phyloP scores from a whole-genome alignment of 2,888 invertebrate species.

The Papilio demoleus region DNA sequence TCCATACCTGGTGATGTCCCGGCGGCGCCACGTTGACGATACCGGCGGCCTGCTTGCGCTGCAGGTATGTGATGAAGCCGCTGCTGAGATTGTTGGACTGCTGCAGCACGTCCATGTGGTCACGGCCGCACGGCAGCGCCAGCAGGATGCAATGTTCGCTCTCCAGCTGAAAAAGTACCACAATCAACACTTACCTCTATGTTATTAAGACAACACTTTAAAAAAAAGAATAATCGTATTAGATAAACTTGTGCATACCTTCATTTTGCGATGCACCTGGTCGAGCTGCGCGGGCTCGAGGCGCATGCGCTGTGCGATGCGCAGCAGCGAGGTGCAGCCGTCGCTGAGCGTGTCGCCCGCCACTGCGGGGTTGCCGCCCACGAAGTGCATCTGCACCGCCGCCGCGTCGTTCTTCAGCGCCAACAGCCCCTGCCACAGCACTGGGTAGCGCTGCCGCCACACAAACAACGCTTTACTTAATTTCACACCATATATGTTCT shows the following conservation, averaged over 20 bases:
- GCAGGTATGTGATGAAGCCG: constrained; percentile 98
- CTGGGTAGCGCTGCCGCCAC: constrained; percentile 91
- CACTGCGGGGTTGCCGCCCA: constrained; percentile 95
- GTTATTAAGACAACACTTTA: not conserved
- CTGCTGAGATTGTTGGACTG: constrained; percentile 95
- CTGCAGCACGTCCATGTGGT: constrained; percentile 96
- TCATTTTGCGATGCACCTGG: constrained; percentile 98
- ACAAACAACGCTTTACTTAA: no score
- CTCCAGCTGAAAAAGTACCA: constrained; percentile 87
- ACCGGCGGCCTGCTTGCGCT: constrained; percentile 98
- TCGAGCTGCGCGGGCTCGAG: constrained; percentile 97
- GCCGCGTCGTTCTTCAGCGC: constrained; percentile 98
- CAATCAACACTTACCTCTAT: not conserved
- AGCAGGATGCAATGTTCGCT: constrained; percentile 98
- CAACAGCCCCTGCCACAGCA: constrained; percentile 98
- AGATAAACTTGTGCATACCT: constrained; percentile 82
- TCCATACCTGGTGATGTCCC: constrained; percentile 85
- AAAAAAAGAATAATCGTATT: not conserved
- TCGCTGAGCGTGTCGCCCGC: constrained; percentile 94
- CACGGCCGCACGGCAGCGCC: constrained; percentile 97
- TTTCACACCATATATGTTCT: no score
- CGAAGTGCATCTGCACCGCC: constrained; percentile 99
- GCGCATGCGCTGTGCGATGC: constrained; percentile 99
- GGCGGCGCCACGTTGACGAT: constrained; percentile 98
- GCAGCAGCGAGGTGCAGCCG: constrained; percentile 92